These are phyloP conservation scores for Tapera naevia DNA, from an alignment of 2,797 vertebrate genomes.

Conservation along the genomic window DNA sequence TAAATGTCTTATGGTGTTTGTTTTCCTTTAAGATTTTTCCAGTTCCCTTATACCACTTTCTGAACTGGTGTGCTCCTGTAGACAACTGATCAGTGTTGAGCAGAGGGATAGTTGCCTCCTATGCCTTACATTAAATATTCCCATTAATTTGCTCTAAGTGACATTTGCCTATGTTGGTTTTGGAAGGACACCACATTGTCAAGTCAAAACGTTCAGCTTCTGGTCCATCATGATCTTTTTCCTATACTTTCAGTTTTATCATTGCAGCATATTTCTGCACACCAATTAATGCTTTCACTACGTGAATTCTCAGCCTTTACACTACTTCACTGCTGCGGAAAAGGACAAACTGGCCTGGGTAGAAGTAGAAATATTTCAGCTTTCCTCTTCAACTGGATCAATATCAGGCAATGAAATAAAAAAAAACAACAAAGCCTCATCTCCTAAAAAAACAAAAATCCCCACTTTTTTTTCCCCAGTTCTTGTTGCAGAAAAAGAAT, in stretches of 20 bases:
- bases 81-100: background rate
- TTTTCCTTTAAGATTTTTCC: background rate
- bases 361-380: background rate
- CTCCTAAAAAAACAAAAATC: background rate
- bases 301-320: background rate
- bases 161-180: conserved; percentile 11
- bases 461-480: background rate
- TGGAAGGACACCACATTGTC: background rate
- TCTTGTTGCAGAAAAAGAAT: background rate
- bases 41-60: background rate
- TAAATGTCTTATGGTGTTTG: background rate
- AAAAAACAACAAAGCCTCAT: background rate
- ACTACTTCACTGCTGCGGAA: background rate
- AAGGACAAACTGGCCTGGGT: background rate
- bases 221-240: background rate
- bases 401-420: background rate
- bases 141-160: conserved; percentile 3
- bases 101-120: background rate
- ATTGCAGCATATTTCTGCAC: background rate
- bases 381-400: background rate
- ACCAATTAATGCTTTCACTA: background rate
- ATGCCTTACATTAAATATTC: background rate
- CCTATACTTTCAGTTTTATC: background rate
- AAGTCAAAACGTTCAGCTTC: conserved; percentile 10
- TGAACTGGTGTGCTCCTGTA: background rate